A percentile compares a stretch with the other conserved stretches of the same genome.
Conservation (phyloP, 2,113 vertebrate genomes). For the Muscicapa adusta region DNA sequence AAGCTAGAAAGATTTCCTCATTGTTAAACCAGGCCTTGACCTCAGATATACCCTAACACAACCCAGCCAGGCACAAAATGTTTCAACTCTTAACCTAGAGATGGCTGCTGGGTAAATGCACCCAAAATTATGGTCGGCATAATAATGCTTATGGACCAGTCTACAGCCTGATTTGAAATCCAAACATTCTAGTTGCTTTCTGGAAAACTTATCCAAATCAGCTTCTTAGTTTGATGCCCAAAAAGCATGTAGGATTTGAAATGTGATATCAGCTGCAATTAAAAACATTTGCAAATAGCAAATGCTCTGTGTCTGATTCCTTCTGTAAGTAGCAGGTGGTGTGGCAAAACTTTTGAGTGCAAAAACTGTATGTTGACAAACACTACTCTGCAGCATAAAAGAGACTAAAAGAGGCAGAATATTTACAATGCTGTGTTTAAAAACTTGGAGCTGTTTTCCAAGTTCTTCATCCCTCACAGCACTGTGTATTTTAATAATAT, state of each 20-base stretch:
- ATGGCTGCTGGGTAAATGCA: background rate
- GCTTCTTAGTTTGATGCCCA: background rate
- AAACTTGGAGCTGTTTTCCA: background rate
- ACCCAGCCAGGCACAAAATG: background rate
- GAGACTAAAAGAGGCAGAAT: background rate
- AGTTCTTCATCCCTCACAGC: background rate
- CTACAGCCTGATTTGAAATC: background rate
- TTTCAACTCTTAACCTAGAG: background rate
- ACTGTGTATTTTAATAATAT: background rate
- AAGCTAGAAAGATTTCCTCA: slow-evolving; percentile 32
- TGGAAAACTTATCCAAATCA: background rate
- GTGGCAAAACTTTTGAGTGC: background rate
- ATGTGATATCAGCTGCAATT: background rate
- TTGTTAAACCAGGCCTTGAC: slow-evolving; percentile 29
- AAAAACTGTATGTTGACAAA: background rate
- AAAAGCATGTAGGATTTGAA: background rate
- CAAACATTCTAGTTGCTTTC: background rate
- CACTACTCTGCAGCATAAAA: background rate
- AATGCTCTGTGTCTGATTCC: background rate
- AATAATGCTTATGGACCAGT: background rate
- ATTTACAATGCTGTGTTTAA: background rate
- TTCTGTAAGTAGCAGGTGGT: background rate
- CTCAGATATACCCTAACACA: background rate
- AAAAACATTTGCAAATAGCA: background rate
- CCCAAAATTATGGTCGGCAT: background rate